Evolutionary conservation across 2,113 vertebrate species (phyloP), one percentile per base, ranked within the genome.

Genomic region (Perccottus glenii): DNA sequence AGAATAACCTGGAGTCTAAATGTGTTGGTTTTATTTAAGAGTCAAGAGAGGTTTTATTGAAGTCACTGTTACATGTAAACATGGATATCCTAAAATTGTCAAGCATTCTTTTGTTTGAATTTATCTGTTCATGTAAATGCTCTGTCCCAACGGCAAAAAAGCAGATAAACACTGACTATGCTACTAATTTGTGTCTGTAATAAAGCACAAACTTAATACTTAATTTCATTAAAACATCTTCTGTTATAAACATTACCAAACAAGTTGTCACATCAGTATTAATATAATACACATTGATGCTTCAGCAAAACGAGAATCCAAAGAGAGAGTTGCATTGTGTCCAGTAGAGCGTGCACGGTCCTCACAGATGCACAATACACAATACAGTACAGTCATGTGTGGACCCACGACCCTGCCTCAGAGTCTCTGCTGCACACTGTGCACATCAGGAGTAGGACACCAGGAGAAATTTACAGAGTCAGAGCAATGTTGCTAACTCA

Each of bases 281-380:
- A 91, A 91, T 89, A 87, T 91, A 91, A 88, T 90, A 91, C 89
- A 86, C 64, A 1, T 78, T 78, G 89, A 73, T 88, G 78, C 75
- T 89, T 80, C 80, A 88, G 78, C 65, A 50, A 68, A 78, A 87
- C 70, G 71, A 73, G 61, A 45, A 82, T 75, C 62, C 69, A 79
- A 59, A 82, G 69, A 85, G 78, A 73, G 75, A 75, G 58, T 53
- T 57, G 76, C 60, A 55, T 71, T 35, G 78, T 81, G 85, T 78
- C 69, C 46, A 77, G 72, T 73, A 72, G 63, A 80, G 77, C 77
- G 82, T 81, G 75, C 84, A 87, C 78, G 80, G 83, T 86, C 74
- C 70, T 77, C 67, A 78, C 67, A 80, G 67, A 82, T 64, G 77
- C 78, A 88, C 86, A 53, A 64, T 70, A 74, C 84, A 72, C 84